Conservation (phyloP, 2,113 vertebrate species). For the Picathartes gymnocephalus region DNA sequence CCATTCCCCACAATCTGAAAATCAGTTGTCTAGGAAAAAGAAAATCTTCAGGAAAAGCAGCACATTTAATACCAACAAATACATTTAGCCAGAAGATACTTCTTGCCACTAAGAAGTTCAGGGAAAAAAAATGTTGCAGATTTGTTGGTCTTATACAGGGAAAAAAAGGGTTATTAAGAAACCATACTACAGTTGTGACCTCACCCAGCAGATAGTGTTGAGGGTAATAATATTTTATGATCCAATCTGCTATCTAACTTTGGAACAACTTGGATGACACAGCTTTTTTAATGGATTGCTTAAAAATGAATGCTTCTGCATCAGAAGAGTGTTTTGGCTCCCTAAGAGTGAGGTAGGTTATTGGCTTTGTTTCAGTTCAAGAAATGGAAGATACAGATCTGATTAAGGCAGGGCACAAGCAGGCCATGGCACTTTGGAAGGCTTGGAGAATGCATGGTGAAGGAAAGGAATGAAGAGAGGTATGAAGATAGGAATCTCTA, state of each 20-base stretch:
- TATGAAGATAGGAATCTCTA: not conserved
- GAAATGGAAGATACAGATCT: not conserved
- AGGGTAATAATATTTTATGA: constrained; percentile 11
- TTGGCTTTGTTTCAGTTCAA: not conserved
- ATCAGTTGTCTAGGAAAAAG: not conserved
- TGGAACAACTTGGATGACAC: not conserved
- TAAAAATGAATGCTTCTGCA: not conserved
- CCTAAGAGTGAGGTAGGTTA: not conserved
- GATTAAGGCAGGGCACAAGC: not conserved
- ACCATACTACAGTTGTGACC: not conserved
- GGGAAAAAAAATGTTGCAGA: not conserved
- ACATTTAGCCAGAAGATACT: not conserved
- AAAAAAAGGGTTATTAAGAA: not conserved
- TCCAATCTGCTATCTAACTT: not conserved
- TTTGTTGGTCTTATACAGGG: not conserved
- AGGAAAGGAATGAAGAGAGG: not conserved
- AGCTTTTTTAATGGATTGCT: not conserved
- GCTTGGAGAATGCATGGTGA: not conserved
- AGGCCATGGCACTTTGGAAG: not conserved
- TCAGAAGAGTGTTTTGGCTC: not conserved
- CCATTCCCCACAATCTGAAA: not conserved
- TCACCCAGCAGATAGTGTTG: not conserved
- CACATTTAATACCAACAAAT: not conserved
- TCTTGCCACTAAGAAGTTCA: not conserved
- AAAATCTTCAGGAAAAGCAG: not conserved